phyloP scores from a whole-genome alignment of 2,888 invertebrate species.

The Amblyjoppa fuscipennis region DNA sequence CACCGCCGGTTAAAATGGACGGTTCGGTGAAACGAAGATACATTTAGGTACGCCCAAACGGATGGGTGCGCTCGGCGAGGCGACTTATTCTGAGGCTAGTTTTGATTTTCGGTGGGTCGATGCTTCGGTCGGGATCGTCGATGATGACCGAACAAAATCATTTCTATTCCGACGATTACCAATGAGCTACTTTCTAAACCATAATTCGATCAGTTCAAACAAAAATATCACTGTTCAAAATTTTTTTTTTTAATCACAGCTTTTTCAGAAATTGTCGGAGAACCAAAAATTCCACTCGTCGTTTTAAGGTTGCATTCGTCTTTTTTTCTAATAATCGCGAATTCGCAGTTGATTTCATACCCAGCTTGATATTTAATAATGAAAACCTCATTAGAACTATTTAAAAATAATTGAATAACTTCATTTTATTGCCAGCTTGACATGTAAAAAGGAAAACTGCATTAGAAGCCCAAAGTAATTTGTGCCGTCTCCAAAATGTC shows the following conservation, averaged over 20 bases:
- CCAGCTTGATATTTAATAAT: no score
- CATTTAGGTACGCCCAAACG: background rate
- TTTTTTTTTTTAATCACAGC: background rate
- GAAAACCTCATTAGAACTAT: background rate
- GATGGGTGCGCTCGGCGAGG: background rate
- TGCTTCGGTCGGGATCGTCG: background rate
- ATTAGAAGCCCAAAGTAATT: background rate
- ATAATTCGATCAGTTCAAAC: background rate
- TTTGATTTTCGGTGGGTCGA: background rate
- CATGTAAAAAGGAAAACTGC: background rate
- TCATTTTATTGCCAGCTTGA: no score
- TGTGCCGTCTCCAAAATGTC: background rate
- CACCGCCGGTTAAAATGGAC: slow-evolving; percentile 39
- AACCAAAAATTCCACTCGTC: background rate
- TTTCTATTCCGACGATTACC: background rate
- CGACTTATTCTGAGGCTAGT: background rate
- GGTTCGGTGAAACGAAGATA: slow-evolving; percentile 26
- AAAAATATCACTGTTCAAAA: background rate
- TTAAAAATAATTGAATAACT: background rate
- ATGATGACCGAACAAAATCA: background rate
- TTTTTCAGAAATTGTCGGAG: background rate
- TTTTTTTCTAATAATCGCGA: background rate
- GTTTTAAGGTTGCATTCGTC: background rate
- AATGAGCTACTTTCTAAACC: background rate
- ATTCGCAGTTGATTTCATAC: background rate